Conservation (phyloP, 2,113 vertebrate genomes). For the Chloroceryle aenea region DNA sequence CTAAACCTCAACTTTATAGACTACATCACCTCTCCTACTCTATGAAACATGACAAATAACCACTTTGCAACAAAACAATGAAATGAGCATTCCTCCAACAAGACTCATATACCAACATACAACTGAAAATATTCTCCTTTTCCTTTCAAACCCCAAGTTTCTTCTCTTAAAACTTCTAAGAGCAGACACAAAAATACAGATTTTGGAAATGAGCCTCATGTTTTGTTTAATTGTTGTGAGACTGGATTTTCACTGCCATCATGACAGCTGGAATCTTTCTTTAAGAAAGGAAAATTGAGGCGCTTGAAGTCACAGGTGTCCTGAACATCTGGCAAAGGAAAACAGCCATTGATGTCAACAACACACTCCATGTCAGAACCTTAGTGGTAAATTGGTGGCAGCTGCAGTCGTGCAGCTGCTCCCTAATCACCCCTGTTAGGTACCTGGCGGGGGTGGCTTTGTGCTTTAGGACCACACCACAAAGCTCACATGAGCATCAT, state of each 20-base stretch:
- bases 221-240: neutral
- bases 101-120: neutral
- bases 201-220: neutral
- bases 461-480: neutral
- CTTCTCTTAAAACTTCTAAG: neutral
- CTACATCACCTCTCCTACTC: neutral
- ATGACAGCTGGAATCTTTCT: neutral
- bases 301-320: neutral
- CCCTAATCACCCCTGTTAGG: neutral
- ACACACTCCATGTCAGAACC: neutral
- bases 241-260: neutral
- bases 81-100: neutral
- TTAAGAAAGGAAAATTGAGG: neutral
- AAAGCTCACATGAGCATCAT: neutral
- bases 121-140: neutral
- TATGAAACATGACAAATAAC: neutral
- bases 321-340: neutral
- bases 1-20: neutral
- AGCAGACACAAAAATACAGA: neutral
- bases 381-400: neutral
- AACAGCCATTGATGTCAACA: neutral
- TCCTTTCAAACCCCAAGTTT: neutral
- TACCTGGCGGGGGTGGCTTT: neutral
- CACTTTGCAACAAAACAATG: neutral
- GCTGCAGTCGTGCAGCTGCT: neutral